phyloP scores from a whole-genome alignment of 2,113 vertebrate genomes.

The Hemiscyllium ocellatum region DNA sequence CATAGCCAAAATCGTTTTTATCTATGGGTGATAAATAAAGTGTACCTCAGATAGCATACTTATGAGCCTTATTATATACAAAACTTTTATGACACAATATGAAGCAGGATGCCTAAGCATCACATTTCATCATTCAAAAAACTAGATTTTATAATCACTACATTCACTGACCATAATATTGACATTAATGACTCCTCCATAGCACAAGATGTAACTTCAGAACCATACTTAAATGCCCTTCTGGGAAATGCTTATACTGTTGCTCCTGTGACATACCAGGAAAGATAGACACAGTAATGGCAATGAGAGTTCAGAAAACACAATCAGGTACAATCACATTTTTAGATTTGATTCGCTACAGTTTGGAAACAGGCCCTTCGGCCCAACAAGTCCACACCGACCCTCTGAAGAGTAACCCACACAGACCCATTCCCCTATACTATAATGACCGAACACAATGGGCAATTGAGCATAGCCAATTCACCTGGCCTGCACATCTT shows the following conservation, averaged over 20 bases:
- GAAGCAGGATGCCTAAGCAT: not conserved
- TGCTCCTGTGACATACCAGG: not conserved
- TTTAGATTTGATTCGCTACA: too few relatives aligned
- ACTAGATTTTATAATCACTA: not conserved
- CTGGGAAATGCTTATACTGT: not conserved
- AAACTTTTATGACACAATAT: not conserved
- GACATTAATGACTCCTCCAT: not conserved
- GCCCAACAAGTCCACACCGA: too few relatives aligned
- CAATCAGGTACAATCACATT: not conserved
- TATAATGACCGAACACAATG: too few relatives aligned
- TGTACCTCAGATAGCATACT: not conserved
- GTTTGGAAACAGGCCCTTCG: too few relatives aligned
- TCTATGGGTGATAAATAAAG: not conserved
- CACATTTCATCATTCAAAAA: not conserved
- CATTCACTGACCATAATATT: not conserved
- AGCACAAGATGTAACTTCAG: not conserved
- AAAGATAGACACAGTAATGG: not conserved
- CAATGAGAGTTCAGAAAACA: not conserved
- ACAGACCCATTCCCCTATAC: too few relatives aligned
- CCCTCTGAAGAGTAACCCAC: too few relatives aligned
- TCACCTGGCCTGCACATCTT: too few relatives aligned
- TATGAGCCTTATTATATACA: not conserved
- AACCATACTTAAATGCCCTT: not conserved
- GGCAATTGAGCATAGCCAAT: too few relatives aligned
- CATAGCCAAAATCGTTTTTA: not conserved